Evolutionary conservation across 2,113 vertebrate species (phyloP).

Genomic region (Edolisoma coerulescens): DNA sequence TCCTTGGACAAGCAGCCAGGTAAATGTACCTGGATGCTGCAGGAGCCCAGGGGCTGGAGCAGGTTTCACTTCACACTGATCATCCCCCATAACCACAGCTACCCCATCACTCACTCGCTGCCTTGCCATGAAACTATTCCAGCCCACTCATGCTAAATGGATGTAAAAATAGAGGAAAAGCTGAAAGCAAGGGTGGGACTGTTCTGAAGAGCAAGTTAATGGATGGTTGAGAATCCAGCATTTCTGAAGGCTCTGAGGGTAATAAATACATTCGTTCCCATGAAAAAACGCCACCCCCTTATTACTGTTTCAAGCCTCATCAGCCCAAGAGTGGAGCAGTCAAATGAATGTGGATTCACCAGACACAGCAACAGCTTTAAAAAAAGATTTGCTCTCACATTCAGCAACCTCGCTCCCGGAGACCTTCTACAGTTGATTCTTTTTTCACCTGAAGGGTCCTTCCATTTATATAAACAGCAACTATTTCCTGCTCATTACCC

Average conservation of each 20-base stretch:
- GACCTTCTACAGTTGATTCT: neutral
- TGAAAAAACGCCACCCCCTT: constrained; percentile 17
- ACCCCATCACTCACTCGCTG: neutral
- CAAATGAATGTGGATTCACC: neutral
- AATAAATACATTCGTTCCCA: constrained; percentile 3
- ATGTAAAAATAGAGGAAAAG: constrained; percentile 9
- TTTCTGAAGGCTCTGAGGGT: neutral
- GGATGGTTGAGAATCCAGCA: constrained; percentile 1
- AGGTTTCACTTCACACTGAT: neutral
- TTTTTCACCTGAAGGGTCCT: neutral
- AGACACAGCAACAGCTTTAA: neutral
- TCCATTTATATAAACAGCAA: neutral
- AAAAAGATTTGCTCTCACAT: neutral
- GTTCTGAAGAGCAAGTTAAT: neutral
- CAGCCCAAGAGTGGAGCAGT: constrained; percentile 12
- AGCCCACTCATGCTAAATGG: constrained; percentile 17
- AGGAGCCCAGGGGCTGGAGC: neutral
- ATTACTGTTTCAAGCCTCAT: constrained; percentile 36
- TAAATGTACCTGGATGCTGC: neutral
- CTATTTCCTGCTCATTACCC: neutral
- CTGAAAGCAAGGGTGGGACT: constrained; percentile 27
- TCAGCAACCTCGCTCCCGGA: neutral
- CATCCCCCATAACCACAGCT: neutral
- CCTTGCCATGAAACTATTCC: neutral
- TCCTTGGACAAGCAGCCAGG: neutral